Conservation (phyloP, 1,140 invertebrate species). For the Gryllus bimaculatus region DNA sequence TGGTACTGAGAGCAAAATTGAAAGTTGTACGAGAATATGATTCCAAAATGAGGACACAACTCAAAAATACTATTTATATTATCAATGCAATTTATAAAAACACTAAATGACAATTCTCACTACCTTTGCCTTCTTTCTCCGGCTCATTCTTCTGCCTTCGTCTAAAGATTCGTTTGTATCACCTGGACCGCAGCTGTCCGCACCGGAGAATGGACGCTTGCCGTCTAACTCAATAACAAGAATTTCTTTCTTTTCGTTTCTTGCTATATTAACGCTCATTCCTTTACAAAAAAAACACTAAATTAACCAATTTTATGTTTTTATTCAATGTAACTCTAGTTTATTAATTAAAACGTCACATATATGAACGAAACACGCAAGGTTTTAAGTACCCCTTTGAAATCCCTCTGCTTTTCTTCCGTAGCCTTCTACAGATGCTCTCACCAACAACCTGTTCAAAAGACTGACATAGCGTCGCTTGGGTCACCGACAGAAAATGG, state of each 20-base stretch:
- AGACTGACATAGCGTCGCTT: neutral
- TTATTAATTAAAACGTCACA: neutral
- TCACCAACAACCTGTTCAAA: neutral
- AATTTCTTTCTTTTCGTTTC: slow-evolving; percentile 8
- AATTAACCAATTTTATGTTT: neutral
- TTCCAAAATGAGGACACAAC: neutral
- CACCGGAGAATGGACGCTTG: slow-evolving; percentile 12
- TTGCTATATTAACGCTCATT: slow-evolving; percentile 6
- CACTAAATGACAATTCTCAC: neutral
- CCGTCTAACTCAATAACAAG: slow-evolving; percentile 7
- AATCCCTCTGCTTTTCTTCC: neutral
- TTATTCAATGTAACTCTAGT: neutral
- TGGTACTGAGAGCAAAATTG: neutral
- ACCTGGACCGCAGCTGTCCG: neutral
- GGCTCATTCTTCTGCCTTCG: slow-evolving; percentile 44
- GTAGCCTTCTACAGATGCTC: neutral
- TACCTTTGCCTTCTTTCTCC: slow-evolving; percentile 55
- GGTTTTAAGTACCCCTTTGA: neutral
- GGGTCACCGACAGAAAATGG: too few relatives aligned
- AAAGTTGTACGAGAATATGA: neutral
- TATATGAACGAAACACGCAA: neutral
- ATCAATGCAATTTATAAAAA: neutral
- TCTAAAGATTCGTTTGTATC: neutral
- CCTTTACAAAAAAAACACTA: neutral
- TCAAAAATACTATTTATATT: neutral